Base-by-base conservation (phyloP, 2,797 vertebrate genomes). In the Crocodylus rhombifer region DNA sequence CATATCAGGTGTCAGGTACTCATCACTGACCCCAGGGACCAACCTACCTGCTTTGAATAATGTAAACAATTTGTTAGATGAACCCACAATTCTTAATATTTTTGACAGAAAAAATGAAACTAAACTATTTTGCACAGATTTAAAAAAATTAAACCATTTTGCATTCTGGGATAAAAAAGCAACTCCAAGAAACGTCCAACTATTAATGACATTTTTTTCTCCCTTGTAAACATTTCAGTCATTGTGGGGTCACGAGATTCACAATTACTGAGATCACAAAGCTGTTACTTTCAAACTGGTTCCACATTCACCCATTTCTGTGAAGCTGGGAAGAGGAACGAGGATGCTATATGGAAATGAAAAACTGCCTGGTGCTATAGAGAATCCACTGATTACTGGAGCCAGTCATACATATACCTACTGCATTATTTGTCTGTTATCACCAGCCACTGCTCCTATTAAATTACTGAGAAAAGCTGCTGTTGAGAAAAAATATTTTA, bases 391-490 rank as follows among this genome's bases (percentile, higher is more conserved):
- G 58, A 20, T 86, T 88, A 86, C 76, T 64, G 42, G 61, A 65
- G 28, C 64, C 71, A 87, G 71, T 82, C 5, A 5, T n/a, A 78
- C 86, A n/a, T 62, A 78, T 10, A 51, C 11, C 17, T 81, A 58
- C n/a, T 85, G 64, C 36, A 69, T 92, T 65, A 9, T 33, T 84
- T 82, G 20, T 26, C 86, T 85, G 26, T 91, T 80, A 83, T 65
- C 28, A 62, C 25, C 91, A 26, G 69, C 26, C 56, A 67, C 17
- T 63, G 71, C 93, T 67, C 51, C 42, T 77, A 78, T 1, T 33
- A 80, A 92, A 91, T 30, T 88, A 79, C n/a, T 77, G 80, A 87
- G 89, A 95, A 21, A 73, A 67, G 61, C 51, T 79, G 84, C 84
- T 26, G 15, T 51, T 87, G 82, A 86, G 20, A 17, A 61, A 80